Conservation (phyloP, 2,797 vertebrate species). For the Acipenser oxyrinchus region DNA sequence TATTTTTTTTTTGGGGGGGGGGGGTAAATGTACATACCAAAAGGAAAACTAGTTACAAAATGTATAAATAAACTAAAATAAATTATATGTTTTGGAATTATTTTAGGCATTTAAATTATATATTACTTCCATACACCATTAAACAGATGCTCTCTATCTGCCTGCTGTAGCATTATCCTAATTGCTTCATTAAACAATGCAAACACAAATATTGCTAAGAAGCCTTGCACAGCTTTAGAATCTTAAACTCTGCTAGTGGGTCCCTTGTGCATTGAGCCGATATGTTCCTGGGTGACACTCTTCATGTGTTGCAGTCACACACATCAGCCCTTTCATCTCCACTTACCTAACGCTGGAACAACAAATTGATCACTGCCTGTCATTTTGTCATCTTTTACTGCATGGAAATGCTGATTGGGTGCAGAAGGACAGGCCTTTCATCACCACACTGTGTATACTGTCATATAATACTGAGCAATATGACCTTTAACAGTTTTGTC, state of each 20-base stretch:
- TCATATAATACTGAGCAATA: constrained; percentile 30
- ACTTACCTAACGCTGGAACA: constrained; percentile 59
- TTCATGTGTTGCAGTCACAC: constrained; percentile 35
- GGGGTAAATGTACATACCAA: no score
- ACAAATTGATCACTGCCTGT: constrained; percentile 65
- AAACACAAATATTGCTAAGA: constrained; percentile 8
- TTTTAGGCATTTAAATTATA: no score
- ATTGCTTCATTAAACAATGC: constrained; percentile 18
- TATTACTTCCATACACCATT: background rate
- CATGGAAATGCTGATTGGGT: constrained; percentile 46
- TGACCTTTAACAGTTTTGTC: constrained; percentile 54
- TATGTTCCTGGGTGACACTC: constrained; percentile 16
- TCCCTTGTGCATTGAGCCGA: constrained; percentile 10
- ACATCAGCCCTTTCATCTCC: constrained; percentile 63
- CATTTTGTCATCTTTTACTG: constrained; percentile 56
- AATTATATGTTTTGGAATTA: no score
- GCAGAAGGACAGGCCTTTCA: constrained; percentile 43
- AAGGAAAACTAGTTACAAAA: no score
- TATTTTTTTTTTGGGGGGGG: no score
- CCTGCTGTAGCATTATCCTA: constrained; percentile 10
- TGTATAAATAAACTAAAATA: no score
- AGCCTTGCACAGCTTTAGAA: constrained; percentile 10
- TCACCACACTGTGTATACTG: constrained; percentile 30
- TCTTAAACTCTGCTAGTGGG: constrained; percentile 5
- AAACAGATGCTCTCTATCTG: constrained; percentile 18